phyloP scores from a whole-genome alignment of 2,888 invertebrate species.

The Orchesella flavescens region DNA sequence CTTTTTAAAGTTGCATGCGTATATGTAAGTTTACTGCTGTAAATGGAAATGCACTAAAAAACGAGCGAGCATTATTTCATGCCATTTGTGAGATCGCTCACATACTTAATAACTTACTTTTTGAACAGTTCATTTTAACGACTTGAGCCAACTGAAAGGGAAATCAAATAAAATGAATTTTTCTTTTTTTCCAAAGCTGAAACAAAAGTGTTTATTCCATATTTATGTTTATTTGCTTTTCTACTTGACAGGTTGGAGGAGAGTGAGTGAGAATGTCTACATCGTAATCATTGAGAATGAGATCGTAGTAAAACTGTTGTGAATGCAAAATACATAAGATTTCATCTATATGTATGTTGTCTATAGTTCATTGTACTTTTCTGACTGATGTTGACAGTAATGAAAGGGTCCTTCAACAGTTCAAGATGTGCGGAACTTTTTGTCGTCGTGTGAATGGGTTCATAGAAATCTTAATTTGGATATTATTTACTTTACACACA shows the following conservation, averaged over 20 bases:
- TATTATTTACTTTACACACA: conserved; percentile 1
- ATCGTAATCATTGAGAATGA: no score
- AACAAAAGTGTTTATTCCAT: no score
- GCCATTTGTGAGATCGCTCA: conserved; percentile 9
- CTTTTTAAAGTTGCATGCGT: no score
- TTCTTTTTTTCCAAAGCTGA: no score
- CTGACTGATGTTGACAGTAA: background rate
- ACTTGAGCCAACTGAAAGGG: no score
- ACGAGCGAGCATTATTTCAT: background rate
- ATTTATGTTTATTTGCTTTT: no score
- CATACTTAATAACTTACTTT: background rate
- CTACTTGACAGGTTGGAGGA: background rate
- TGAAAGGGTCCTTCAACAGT: conserved; percentile 31
- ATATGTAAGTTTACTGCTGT: no score
- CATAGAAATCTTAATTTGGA: conserved; percentile 41
- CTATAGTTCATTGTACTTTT: conserved; percentile 13
- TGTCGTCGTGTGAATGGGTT: conserved; percentile 48
- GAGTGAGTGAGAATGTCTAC: conserved; percentile 15
- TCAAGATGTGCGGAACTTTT: conserved; percentile 8
- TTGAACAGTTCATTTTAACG: no score
- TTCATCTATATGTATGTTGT: background rate
- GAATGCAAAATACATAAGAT: no score
- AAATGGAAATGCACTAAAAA: conserved; percentile 1
- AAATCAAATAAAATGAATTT: no score
- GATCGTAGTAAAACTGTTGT: no score